Conservation (phyloP, 2,797 vertebrate species). For the Centroberyx gerrardi region DNA sequence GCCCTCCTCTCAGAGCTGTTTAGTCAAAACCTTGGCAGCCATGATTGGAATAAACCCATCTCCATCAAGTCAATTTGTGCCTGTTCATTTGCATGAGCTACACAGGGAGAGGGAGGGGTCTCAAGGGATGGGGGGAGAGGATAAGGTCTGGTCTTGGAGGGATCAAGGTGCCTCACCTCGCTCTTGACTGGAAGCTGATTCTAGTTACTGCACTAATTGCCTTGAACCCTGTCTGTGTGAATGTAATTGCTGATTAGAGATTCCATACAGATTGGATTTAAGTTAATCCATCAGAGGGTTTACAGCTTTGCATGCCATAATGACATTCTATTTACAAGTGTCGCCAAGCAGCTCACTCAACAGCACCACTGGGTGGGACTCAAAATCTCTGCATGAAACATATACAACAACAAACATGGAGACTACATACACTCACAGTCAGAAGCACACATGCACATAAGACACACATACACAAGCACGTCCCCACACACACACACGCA, state of each 20-base stretch:
- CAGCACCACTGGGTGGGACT: constrained; percentile 40
- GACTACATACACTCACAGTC: constrained; percentile 14
- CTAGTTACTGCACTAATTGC: constrained; percentile 75
- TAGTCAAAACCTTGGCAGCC: constrained; percentile 56
- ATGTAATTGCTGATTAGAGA: constrained; percentile 82
- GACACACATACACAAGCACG: neutral
- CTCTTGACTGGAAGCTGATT: constrained; percentile 70
- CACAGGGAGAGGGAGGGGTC: constrained; percentile 51
- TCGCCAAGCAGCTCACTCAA: constrained; percentile 50
- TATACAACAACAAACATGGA: neutral
- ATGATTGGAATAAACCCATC: constrained; percentile 76
- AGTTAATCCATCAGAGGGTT: constrained; percentile 73
- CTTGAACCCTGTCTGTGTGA: constrained; percentile 69
- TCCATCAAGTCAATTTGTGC: constrained; percentile 76
- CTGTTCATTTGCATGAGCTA: constrained; percentile 72
- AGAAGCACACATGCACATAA: neutral
- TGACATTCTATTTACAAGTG: constrained; percentile 66
- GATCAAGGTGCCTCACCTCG: constrained; percentile 74
- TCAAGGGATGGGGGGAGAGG: constrained; percentile 47
- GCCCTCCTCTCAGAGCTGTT: constrained; percentile 56
- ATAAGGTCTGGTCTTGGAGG: constrained; percentile 69
- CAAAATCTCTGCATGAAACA: constrained; percentile 36
- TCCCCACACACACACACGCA: neutral
- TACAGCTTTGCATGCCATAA: constrained; percentile 64
- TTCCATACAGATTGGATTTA: constrained; percentile 76